These are phyloP conservation scores for Aplocera efformata DNA, from an alignment of 2,888 invertebrate species.

Conservation along the genomic window DNA sequence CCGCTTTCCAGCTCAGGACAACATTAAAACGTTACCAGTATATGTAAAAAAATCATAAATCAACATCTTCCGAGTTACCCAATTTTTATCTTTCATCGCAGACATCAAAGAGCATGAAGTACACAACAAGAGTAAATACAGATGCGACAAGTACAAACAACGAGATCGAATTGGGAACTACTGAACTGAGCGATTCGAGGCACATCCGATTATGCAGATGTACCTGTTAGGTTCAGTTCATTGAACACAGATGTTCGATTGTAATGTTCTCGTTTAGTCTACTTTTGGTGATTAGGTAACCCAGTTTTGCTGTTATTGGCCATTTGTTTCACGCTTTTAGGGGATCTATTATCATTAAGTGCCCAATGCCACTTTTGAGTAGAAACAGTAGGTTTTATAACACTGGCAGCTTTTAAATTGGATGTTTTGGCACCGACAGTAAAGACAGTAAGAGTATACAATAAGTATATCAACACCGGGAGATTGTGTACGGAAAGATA, in stretches of 20 bases:
- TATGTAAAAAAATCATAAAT: too few relatives aligned
- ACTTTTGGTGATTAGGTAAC: slow-evolving; percentile 11
- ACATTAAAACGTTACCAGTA: too few relatives aligned
- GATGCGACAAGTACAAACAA: slow-evolving; percentile 18
- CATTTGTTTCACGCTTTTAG: not conserved
- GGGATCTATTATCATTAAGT: not conserved
- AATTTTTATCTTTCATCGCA: not conserved
- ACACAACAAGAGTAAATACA: slow-evolving; percentile 7
- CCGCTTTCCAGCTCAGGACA: too few relatives aligned
- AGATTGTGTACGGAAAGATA: too few relatives aligned
- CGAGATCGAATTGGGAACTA: slow-evolving; percentile 28
- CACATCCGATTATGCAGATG: slow-evolving; percentile 30
- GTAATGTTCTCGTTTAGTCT: slow-evolving; percentile 29
- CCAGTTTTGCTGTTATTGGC: not conserved
- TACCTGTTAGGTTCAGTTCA: slow-evolving; percentile 30
- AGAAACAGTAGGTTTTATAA: too few relatives aligned
- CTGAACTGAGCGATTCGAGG: slow-evolving; percentile 22
- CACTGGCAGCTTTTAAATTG: too few relatives aligned
- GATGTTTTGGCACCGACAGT: too few relatives aligned
- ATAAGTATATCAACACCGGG: too few relatives aligned
- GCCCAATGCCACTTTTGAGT: not conserved
- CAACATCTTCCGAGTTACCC: not conserved
- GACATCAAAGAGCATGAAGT: slow-evolving; percentile 11
- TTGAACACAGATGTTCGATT: slow-evolving; percentile 30
- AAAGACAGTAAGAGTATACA: too few relatives aligned